A percentile compares a stretch with the other conserved stretches of the same genome.
These are phyloP conservation scores for Rhinichthys klamathensis DNA, from an alignment of 2,113 vertebrate genomes.

Conservation along the genomic window DNA sequence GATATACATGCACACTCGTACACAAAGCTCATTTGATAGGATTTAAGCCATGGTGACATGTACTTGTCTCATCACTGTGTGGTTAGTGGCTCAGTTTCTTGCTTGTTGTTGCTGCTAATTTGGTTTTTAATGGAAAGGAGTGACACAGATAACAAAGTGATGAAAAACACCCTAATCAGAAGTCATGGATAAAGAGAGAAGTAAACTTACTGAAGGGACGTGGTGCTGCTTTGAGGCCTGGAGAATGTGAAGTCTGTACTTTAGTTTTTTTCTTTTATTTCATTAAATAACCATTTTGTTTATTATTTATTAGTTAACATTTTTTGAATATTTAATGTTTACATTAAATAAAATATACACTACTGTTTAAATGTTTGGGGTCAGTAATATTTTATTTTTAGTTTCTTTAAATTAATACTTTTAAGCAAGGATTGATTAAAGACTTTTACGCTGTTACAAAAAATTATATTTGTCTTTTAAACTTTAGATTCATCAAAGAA, in stretches of 20 bases:
- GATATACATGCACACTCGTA: conserved; percentile 19
- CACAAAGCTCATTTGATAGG: conserved; percentile 30
- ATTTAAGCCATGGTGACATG: conserved; percentile 13
- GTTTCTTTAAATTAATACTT: neutral
- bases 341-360: too few relatives aligned
- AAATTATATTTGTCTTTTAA: neutral
- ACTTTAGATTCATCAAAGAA: neutral
- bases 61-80: neutral
- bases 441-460: neutral
- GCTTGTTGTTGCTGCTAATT: neutral
- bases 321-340: neutral
- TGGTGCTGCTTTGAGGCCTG: too few relatives aligned
- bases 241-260: too few relatives aligned
- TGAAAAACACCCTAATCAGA: neutral
- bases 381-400: too few relatives aligned
- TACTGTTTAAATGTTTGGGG: neutral
- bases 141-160: neutral
- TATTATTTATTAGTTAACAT: neutral
- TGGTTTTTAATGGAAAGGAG: neutral
- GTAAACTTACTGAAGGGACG: neutral
- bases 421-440: neutral
- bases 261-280: too few relatives aligned
- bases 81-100: neutral
- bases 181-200: neutral
- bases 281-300: neutral